Conservation (phyloP, 2,797 vertebrate genomes). For the Falco concolor region DNA sequence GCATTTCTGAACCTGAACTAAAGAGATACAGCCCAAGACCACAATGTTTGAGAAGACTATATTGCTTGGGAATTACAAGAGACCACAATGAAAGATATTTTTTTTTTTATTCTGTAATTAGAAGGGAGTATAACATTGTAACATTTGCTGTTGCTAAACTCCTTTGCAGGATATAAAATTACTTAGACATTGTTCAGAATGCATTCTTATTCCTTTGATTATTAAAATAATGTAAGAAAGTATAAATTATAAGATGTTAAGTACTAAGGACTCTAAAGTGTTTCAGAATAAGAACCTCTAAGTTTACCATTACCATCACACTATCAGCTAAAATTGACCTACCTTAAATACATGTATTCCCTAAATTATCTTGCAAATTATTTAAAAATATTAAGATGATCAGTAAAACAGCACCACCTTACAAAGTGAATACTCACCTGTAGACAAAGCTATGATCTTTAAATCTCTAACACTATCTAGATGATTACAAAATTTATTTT, state of each 20-base stretch:
- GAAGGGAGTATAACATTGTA: neutral
- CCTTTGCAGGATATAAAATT: neutral
- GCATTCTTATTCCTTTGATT: neutral
- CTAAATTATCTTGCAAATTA: neutral
- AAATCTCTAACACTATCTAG: neutral
- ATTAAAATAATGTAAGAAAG: neutral
- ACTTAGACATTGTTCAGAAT: neutral
- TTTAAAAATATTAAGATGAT: neutral
- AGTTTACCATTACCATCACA: neutral
- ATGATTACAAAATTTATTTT: neutral
- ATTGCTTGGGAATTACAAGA: neutral
- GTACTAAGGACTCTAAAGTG: neutral
- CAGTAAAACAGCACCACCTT: neutral
- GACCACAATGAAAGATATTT: neutral
- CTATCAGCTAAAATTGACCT: neutral
- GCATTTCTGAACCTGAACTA: neutral
- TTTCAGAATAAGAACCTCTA: neutral
- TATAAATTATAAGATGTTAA: neutral
- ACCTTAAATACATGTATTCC: fast-evolving
- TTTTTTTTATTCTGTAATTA: neutral
- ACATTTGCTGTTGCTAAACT: neutral
- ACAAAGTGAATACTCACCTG: neutral
- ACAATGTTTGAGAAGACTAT: neutral
- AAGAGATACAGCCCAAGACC: neutral
- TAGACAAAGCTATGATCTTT: neutral